Percentiles rank a stretch among this genome's conserved stretches.
These are phyloP conservation scores for Orthonychiurus folsomi DNA, from an alignment of 2,888 invertebrate species.

Conservation along the genomic window DNA sequence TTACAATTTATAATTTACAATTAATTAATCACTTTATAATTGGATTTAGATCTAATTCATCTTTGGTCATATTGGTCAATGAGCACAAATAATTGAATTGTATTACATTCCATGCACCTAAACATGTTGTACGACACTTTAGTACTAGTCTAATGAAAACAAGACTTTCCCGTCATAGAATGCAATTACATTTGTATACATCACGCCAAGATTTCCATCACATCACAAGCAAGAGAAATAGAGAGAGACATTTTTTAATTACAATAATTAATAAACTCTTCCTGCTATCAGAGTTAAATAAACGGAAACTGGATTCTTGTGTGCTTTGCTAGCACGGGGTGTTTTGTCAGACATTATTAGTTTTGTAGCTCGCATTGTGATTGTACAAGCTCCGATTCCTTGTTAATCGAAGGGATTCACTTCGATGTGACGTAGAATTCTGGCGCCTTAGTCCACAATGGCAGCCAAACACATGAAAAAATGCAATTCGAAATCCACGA, in stretches of 20 bases:
- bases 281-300: background rate
- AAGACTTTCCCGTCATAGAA: too few relatives aligned
- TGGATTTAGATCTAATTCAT: too few relatives aligned
- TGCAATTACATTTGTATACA: too few relatives aligned
- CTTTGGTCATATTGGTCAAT: too few relatives aligned
- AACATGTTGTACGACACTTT: too few relatives aligned
- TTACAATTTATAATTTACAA: too few relatives aligned
- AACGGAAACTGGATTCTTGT: background rate
- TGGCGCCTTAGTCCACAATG: conserved; percentile 36
- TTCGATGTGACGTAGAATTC: conserved; percentile 16
- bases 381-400: conserved; percentile 30
- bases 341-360: background rate
- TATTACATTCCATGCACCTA: too few relatives aligned
- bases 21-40: too few relatives aligned
- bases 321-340: background rate
- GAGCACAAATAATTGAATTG: too few relatives aligned
- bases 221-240: background rate
- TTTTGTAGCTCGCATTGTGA: background rate
- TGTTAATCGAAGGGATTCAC: conserved; percentile 33
- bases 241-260: background rate
- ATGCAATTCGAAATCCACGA: conserved; percentile 56
- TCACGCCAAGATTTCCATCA: background rate
- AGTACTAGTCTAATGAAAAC: too few relatives aligned
- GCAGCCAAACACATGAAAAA: conserved; percentile 54
- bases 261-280: background rate